A percentile compares a stretch with the other conserved stretches of the same genome.
Conservation (phyloP, 1,140 invertebrate species). For the Nixonia krombeini region DNA sequence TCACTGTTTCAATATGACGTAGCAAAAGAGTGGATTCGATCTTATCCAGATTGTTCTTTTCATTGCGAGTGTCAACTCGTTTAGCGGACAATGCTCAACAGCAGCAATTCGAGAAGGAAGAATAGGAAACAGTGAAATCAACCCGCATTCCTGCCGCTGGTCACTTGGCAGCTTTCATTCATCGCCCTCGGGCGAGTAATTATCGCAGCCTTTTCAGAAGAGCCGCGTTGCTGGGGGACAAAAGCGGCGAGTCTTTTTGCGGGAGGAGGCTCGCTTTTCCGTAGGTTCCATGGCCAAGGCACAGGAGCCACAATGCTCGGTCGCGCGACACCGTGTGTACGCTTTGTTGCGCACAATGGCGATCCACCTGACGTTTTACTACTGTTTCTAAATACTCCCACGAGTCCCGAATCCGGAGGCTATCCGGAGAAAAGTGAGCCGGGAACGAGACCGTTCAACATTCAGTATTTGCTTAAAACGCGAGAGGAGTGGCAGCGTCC, state of each 20-base stretch:
- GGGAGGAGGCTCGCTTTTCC: constrained; percentile 27
- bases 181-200: constrained; percentile 36
- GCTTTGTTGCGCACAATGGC: constrained; percentile 46
- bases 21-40: too few relatives aligned
- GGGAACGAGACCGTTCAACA: constrained; percentile 49
- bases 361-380: constrained; percentile 57
- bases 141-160: constrained; percentile 13
- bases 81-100: too few relatives aligned
- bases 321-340: constrained; percentile 16
- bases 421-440: constrained; percentile 47
- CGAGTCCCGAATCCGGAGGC: constrained; percentile 32
- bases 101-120: background rate
- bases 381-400: constrained; percentile 63
- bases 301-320: constrained; percentile 5
- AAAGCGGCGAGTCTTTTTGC: constrained; percentile 34
- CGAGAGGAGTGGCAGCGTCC: constrained; percentile 51
- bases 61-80: too few relatives aligned
- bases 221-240: constrained; percentile 42
- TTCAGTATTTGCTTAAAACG: constrained; percentile 59
- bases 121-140: constrained; percentile 9
- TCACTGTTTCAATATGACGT: too few relatives aligned
- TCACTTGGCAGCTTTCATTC: constrained; percentile 33
- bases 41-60: too few relatives aligned
- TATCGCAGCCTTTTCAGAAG: constrained; percentile 22
- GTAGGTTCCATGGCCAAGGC: constrained; percentile 27